Base-by-base conservation (phyloP, 1,140 invertebrate genomes). In the Cydia amplana region DNA sequence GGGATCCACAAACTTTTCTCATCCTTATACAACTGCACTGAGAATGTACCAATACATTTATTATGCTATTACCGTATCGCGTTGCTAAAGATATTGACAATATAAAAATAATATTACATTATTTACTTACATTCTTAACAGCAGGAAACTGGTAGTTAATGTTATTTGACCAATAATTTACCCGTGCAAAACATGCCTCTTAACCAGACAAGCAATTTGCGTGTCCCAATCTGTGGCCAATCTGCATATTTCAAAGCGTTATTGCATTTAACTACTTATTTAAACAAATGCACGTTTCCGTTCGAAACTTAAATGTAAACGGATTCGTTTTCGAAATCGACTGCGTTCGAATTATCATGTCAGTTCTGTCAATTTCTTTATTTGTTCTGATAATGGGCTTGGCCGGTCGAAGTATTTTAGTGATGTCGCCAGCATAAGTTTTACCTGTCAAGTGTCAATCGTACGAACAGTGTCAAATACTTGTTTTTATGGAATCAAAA, bases 201-300 rank as follows among this genome's bases (percentile, higher is more conserved):
- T 20, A 43, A 32, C 65, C 65, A 18, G 65, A 36, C 65, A 36
- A 20, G 65, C 32, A 70, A 70, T 40, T 70, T 70, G 32, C 32
- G n/a, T 70, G 65, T 70, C 65, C 65, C 65, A 36, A 70, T 70
- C 32, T 70, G 3, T 70, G n/a, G n/a, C 36, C 65, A 70, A 70
- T 70, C 65, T 70, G 32, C 65, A 70, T 70, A 70, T 70, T 70
- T 70, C 28, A 70, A 70, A 70, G n/a, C 65, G 28, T 36, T 36
- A 70, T 70, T 70, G 28, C 65, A 70, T 36, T 36, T 18, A 70
- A 70, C 65, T 70, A 32, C 32, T 70, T 70, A 70, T 70, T 70
- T 70, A 70, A 70, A 70, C 65, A 70, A 70, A 70, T 36, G 28
- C 7, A 32, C 32, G 65, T 70, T 70, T 70, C 65, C 65, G 65